Conservation (phyloP, 2,797 vertebrate species). For the Lithobates sylvaticus region DNA sequence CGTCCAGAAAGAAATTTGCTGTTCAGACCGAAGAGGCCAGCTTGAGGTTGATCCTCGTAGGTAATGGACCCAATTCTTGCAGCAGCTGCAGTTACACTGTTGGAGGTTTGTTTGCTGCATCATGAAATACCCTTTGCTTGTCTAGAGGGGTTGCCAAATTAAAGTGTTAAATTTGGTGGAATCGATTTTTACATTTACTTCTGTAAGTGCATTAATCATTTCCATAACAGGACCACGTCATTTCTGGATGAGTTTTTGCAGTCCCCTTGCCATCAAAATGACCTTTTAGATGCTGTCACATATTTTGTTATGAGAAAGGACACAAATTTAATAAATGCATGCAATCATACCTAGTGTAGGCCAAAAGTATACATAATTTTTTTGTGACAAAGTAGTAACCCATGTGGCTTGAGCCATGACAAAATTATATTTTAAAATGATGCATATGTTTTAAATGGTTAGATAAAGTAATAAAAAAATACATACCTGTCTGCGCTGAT, state of each 20-base stretch:
- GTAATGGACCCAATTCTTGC: background rate
- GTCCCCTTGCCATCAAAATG: slow-evolving; percentile 3
- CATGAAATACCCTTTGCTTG: slow-evolving; percentile 4
- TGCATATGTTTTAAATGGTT: too few relatives aligned
- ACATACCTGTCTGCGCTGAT: slow-evolving; percentile 1
- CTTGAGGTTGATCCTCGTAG: background rate
- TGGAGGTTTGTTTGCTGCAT: background rate
- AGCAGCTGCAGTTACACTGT: background rate
- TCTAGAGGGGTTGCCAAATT: background rate
- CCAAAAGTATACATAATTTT: too few relatives aligned
- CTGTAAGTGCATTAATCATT: background rate
- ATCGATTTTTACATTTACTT: background rate
- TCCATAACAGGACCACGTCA: background rate
- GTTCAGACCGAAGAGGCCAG: background rate
- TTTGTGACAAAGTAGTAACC: background rate
- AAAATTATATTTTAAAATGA: too few relatives aligned
- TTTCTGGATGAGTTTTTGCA: background rate
- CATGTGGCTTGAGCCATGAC: background rate
- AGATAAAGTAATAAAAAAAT: background rate
- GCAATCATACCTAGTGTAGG: too few relatives aligned
- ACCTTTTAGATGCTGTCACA: slow-evolving; percentile 2
- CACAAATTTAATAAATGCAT: too few relatives aligned
- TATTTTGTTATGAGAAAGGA: slow-evolving; percentile 1
- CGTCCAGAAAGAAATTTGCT: background rate
- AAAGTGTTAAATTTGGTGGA: background rate